These are phyloP conservation scores for Hylia prasina DNA, from an alignment of 2,113 vertebrate genomes.

Conservation along the genomic window DNA sequence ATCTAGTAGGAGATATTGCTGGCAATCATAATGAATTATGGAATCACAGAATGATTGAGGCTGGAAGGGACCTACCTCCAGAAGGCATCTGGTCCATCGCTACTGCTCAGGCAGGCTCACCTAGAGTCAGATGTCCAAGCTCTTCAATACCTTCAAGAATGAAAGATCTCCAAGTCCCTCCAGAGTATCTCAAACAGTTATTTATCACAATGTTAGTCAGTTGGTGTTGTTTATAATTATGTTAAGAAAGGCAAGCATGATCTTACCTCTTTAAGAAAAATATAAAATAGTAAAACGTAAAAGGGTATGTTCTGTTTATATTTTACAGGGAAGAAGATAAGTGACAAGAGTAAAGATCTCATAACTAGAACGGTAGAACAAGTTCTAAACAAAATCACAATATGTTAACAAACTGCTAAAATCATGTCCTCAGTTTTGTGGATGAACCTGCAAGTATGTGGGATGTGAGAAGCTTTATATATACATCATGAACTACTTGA, in stretches of 20 bases:
- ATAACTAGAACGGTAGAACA: background rate
- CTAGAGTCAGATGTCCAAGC: background rate
- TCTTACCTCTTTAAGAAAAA: background rate
- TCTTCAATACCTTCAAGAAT: background rate
- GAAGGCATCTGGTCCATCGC: background rate
- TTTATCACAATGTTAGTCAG: background rate
- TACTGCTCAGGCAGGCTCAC: background rate
- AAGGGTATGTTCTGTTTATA: background rate
- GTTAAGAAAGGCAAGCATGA: background rate
- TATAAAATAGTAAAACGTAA: background rate
- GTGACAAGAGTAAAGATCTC: background rate
- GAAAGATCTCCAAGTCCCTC: background rate
- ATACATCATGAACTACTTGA: background rate
- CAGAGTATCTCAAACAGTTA: background rate
- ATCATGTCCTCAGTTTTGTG: background rate
- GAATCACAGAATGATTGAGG: background rate
- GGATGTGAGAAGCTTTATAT: conserved; percentile 16
- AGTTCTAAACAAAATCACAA: background rate
- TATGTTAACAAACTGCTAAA: background rate
- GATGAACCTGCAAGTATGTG: background rate
- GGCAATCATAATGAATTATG: background rate
- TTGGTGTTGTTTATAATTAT: background rate
- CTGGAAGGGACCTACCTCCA: background rate
- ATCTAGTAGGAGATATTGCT: background rate
- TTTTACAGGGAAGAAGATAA: background rate